Base-by-base conservation (phyloP, 2,113 vertebrate genomes). In the Channa argus region DNA sequence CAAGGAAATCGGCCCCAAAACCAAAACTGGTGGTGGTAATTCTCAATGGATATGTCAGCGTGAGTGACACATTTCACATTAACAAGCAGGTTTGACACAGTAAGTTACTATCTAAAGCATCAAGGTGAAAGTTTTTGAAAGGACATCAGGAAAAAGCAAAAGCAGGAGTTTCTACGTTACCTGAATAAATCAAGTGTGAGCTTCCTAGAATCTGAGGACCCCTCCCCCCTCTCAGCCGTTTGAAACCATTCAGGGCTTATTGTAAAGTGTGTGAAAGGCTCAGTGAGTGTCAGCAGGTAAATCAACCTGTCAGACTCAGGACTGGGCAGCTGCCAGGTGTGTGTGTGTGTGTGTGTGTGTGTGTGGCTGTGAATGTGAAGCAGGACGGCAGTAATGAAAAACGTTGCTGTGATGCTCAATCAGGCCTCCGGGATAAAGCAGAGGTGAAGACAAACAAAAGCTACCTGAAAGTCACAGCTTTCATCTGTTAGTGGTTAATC, bases 301-400 rank as follows among this genome's bases (percentile, higher is more conserved):
- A 80, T 80, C 54, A 65, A 39, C 0, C 63, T 52, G 69, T 77
- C 72, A 13, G 12, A 12, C 53, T 47, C 1, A 1, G 50, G 64
- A 1, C 63, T 73, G 63, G 47, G 24, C n/a, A 15, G 63, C 68
- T 77, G 80, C 69, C 63, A 34, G 41, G 53, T 33, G 58, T 2
- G 13, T 3, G 12, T 1, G 36, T 1, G 62, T 49, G 24, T 24
- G 24, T 24, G 24, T 24, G 24, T 3, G 14, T n/a, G n/a, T n/a
- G n/a, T n/a, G n/a, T n/a, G n/a, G n/a, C 53, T 10, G n/a, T 39
- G 65, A 74, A 61, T 65, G 75, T 70, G 70, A 73, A 80, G 63
- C 68, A 65, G 73, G 49, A 5, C 0, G 39, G 11, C 1, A 0
- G 15, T 67, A 49, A 71, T 84, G 71, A 63, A 71, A 51, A 63